These are phyloP conservation scores for Cephus runcator DNA, from an alignment of 2,888 invertebrate species.

Conservation along the genomic window DNA sequence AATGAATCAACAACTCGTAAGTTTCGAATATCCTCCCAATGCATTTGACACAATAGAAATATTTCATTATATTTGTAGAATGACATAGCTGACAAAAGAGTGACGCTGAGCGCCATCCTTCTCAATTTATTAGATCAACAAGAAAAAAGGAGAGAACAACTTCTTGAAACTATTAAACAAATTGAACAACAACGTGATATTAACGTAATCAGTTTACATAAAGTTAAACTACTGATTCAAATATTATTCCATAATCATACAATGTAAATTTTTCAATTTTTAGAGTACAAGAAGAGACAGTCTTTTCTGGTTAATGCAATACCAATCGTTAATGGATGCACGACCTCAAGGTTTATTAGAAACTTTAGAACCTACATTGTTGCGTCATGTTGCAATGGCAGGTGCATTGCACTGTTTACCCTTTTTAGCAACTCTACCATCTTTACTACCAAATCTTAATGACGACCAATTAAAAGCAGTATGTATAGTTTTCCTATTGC, in stretches of 20 bases:
- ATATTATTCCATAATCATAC: not conserved
- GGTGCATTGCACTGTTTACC: slow-evolving; percentile 83
- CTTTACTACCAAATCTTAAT: slow-evolving; percentile 67
- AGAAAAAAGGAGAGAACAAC: slow-evolving; percentile 73
- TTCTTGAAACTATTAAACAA: slow-evolving; percentile 75
- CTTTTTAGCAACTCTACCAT: slow-evolving; percentile 71
- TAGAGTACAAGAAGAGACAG: slow-evolving; percentile 51
- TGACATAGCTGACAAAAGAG: slow-evolving; percentile 76
- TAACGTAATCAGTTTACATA: slow-evolving; percentile 45
- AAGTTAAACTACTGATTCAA: not conserved
- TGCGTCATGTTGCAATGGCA: slow-evolving; percentile 76
- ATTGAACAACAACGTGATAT: slow-evolving; percentile 72
- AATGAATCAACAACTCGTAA: slow-evolving; percentile 75
- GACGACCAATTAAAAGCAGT: slow-evolving; percentile 70
- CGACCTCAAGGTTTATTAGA: slow-evolving; percentile 76
- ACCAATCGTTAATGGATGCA: slow-evolving; percentile 83
- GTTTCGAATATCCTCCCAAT: slow-evolving; percentile 17
- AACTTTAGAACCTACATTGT: slow-evolving; percentile 75
- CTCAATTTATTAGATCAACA: slow-evolving; percentile 78
- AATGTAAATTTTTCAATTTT: not conserved
- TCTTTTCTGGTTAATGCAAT: slow-evolving; percentile 81
- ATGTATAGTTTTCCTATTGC: slow-evolving; percentile 18
- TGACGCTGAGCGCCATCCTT: slow-evolving; percentile 74
- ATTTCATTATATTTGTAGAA: slow-evolving; percentile 63
- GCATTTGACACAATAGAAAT: not conserved